These are phyloP conservation scores for Semaprochilodus insignis DNA, from an alignment of 2,797 vertebrate species.

Conservation along the genomic window DNA sequence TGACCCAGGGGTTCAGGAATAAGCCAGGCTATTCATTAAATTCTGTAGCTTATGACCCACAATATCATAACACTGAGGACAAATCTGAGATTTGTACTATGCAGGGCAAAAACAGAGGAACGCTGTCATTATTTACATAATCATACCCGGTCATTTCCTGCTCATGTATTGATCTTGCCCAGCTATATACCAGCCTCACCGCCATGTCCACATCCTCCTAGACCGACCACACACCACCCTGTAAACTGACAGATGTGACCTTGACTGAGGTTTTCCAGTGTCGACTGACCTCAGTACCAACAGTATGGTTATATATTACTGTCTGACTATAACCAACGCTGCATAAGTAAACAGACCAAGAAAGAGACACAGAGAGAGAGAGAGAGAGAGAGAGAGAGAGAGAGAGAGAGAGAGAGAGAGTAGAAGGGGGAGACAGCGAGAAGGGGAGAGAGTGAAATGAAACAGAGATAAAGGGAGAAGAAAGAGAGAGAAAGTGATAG, in stretches of 20 bases:
- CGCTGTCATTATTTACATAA: slow-evolving; percentile 16
- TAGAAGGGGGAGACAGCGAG: too few species aligned
- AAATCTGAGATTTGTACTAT: not conserved
- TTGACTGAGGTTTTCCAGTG: slow-evolving; percentile 19
- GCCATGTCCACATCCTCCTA: slow-evolving; percentile 17
- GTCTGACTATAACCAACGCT: too few species aligned
- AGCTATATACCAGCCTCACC: slow-evolving; percentile 15
- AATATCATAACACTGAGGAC: not conserved
- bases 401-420: not conserved
- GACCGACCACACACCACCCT: slow-evolving; percentile 22
- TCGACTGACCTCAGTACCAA: slow-evolving; percentile 23
- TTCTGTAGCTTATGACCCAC: not conserved
- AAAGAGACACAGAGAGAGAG: not conserved
- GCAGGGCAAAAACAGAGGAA: not conserved
- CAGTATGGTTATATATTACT: slow-evolving; percentile 13
- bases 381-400: too few species aligned
- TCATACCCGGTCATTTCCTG: slow-evolving; percentile 28
- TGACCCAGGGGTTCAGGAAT: slow-evolving; percentile 1
- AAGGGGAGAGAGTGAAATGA: not conserved
- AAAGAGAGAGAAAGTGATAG: not conserved
- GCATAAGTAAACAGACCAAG: too few species aligned
- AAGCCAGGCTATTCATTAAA: not conserved
- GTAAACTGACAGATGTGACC: not conserved
- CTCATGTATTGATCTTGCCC: slow-evolving; percentile 14
- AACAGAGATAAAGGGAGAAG: not conserved